Base-by-base conservation (phyloP, 2,113 vertebrate genomes). In the Dryoscopus gambensis region DNA sequence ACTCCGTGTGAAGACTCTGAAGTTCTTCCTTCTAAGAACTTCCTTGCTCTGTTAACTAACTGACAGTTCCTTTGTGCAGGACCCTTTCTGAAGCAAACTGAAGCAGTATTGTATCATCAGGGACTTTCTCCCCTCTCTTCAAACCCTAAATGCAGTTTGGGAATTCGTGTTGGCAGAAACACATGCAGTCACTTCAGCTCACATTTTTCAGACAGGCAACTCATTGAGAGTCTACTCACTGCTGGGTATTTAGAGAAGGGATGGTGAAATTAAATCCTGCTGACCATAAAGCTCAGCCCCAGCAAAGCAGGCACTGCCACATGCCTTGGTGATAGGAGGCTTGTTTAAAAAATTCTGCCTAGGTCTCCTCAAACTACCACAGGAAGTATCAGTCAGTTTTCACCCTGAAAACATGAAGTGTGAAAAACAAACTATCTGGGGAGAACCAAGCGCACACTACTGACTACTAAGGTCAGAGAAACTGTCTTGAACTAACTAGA, bases 41-140 rank as follows among this genome's bases (percentile, higher is more conserved):
- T n/a, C n/a, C n/a, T n/a, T 0, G 2, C 70, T 37, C 20, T 65
- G 25, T 75, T 90, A 82, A 71, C 25, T 49, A n/a, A n/a, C 11
- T 0, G 0, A 37, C 5, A 37, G 52, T 12, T 35, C 22, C 31
- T 62, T 40, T 4, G 3, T 2, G 3, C 40, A 73, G 15, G 24
- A 94, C 33, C 37, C n/a, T 65, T 93, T 74, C 64, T 47, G 87
- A 84, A 69, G 47, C 60, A 70, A 81, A 47, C 21, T 18, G 31
- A 56, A 81, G 64, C 28, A 49, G 65, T 28, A 30, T 9, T 47
- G 15, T 70, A 82, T 46, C 70, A 50, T 49, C 19, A 30, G 62
- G 12, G 33, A 80, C 30, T 68, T 63, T 63, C 12, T 76, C 13
- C 15, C 13, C 20, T 4, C 15, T 69, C 42, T 71, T 74, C 56